Conservation (phyloP, 2,113 vertebrate genomes). For the Lonchura striata region DNA sequence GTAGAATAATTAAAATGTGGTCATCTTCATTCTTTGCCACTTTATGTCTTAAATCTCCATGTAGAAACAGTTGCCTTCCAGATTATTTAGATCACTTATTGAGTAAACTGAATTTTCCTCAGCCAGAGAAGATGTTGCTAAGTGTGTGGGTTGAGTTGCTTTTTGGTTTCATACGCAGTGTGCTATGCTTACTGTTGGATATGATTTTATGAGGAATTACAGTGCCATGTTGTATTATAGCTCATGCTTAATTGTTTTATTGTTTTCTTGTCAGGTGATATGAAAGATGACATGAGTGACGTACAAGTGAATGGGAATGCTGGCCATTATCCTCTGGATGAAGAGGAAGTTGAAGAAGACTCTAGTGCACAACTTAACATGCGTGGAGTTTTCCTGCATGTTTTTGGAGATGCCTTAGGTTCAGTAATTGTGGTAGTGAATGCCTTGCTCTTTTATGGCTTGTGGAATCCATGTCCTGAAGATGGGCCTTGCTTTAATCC, state of each 20-base stretch:
- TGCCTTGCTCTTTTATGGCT: slow-evolving; percentile 86
- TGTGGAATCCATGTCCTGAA: slow-evolving; percentile 84
- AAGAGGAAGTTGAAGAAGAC: slow-evolving; percentile 70
- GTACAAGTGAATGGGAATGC: slow-evolving; percentile 88
- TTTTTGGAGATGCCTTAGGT: slow-evolving; percentile 94
- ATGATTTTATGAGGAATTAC: not conserved
- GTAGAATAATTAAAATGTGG: not conserved
- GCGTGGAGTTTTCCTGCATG: slow-evolving; percentile 97
- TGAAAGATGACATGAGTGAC: slow-evolving; percentile 72
- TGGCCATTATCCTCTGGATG: slow-evolving; percentile 76
- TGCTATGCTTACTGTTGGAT: not conserved
- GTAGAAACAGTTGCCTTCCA: not conserved
- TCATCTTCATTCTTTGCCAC: not conserved
- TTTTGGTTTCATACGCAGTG: not conserved
- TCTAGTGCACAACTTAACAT: slow-evolving; percentile 90
- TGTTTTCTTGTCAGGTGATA: slow-evolving; percentile 71
- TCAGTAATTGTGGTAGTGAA: slow-evolving; percentile 97
- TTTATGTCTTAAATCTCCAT: not conserved
- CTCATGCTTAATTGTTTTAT: not conserved
- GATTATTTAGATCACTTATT: not conserved
- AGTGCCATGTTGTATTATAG: not conserved
- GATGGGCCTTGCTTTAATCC: slow-evolving; percentile 80
- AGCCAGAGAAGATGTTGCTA: not conserved
- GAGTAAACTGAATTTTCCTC: not conserved
- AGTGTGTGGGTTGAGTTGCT: not conserved